phyloP scores from a whole-genome alignment of 2,888 invertebrate species.

The Chrysolina haemoptera region DNA sequence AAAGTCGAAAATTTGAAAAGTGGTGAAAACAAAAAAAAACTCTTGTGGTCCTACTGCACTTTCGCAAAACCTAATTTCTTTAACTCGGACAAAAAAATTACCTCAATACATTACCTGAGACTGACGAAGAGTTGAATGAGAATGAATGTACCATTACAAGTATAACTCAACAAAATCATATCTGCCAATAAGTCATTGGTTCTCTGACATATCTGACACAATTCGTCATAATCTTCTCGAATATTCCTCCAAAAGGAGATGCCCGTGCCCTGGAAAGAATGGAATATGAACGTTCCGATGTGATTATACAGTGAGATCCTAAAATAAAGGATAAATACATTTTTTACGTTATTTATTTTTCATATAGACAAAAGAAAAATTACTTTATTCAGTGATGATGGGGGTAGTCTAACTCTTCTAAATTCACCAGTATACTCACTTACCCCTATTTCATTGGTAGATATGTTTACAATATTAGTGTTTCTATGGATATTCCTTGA shows the following conservation, averaged over 20 bases:
- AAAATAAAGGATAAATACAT: too few species aligned
- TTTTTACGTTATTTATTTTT: too few species aligned
- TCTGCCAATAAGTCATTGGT: constrained; percentile 50
- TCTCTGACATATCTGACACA: constrained; percentile 44
- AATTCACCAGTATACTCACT: background rate
- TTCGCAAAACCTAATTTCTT: too few species aligned
- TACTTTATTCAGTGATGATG: too few species aligned
- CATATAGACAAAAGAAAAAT: too few species aligned
- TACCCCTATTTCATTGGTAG: constrained; percentile 20
- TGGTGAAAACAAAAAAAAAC: too few species aligned
- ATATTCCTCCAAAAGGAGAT: constrained; percentile 48
- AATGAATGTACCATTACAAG: constrained; percentile 52
- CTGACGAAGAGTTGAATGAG: constrained; percentile 55
- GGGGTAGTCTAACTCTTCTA: background rate
- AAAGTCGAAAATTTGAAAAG: too few species aligned
- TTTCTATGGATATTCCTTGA: background rate
- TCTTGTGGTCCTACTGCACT: too few species aligned
- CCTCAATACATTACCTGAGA: constrained; percentile 64
- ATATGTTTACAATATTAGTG: background rate
- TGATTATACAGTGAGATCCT: background rate
- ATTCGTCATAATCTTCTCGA: constrained; percentile 50
- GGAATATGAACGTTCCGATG: background rate
- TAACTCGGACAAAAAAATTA: too few species aligned
- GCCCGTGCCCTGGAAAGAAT: constrained; percentile 30
- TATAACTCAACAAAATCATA: constrained; percentile 51